A percentile compares a stretch with the other conserved stretches of the same genome.
Conservation (phyloP, 2,888 invertebrate genomes). For the Lasioglossum marginatum region DNA sequence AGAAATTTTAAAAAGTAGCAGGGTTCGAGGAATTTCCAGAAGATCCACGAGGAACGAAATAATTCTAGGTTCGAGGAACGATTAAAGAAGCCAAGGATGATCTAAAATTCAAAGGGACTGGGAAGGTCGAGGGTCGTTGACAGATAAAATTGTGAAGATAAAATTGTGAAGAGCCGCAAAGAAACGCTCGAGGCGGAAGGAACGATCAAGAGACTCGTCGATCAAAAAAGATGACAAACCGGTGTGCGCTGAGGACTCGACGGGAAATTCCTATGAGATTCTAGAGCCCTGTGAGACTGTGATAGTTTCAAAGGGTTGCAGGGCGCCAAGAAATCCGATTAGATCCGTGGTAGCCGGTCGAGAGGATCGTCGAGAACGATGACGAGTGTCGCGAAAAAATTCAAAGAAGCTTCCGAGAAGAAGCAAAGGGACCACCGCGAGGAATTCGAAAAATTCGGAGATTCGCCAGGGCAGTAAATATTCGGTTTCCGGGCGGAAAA, state of each 20-base stretch:
- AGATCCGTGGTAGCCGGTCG: neutral
- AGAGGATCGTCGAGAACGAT: neutral
- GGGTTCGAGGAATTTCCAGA: neutral
- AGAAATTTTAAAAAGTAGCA: neutral
- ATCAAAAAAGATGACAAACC: constrained; percentile 3
- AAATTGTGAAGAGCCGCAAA: neutral
- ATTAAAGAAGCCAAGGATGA: neutral
- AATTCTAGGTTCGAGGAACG: neutral
- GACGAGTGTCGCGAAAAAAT: neutral
- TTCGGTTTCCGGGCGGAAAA: neutral
- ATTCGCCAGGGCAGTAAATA: neutral
- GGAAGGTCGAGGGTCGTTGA: neutral
- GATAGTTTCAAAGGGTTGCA: neutral
- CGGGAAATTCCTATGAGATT: neutral
- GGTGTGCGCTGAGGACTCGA: neutral
- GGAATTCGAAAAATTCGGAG: neutral
- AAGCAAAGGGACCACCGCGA: neutral
- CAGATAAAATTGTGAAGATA: too few relatives aligned
- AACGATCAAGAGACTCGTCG: neutral
- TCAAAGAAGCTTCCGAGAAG: neutral
- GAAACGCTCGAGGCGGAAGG: neutral
- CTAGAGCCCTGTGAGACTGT: neutral
- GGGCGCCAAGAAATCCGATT: constrained; percentile 13
- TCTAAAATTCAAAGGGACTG: neutral
- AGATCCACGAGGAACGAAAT: neutral